Conservation (phyloP, 2,888 invertebrate genomes). For the Imbricaverruca yamaguchii region DNA sequence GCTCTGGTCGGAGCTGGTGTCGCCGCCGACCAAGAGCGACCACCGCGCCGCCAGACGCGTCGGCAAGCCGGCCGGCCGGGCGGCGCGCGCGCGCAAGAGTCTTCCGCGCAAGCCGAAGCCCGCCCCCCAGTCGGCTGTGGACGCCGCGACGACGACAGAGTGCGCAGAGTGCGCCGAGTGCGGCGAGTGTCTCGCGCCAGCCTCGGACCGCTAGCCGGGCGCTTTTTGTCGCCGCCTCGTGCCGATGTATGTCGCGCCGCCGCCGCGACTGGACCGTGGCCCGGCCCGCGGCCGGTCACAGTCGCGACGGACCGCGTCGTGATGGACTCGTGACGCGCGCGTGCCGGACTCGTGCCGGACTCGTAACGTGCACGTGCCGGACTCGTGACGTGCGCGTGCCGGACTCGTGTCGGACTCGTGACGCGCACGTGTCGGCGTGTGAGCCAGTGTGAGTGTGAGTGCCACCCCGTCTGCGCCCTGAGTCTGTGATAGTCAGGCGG, state of each 20-base stretch:
- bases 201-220: neutral
- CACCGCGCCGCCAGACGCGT: neutral
- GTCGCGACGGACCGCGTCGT: neutral
- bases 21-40: too few relatives aligned
- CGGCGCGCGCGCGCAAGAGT: neutral
- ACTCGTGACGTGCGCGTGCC: too few relatives aligned
- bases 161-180: too few relatives aligned
- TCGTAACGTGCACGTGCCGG: too few relatives aligned
- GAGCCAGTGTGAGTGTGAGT: neutral
- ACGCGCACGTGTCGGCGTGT: neutral
- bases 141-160: neutral
- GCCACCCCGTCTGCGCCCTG: neutral
- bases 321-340: neutral
- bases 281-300: neutral
- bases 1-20: slow-evolving; percentile 17
- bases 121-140: neutral
- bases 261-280: too few relatives aligned
- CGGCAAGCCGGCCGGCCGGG: neutral
- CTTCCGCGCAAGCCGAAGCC: neutral
- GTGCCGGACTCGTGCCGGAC: neutral
- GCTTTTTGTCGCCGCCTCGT: neutral
- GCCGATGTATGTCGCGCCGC: too few relatives aligned
- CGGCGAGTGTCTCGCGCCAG: too few relatives aligned
- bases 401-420: too few relatives aligned
- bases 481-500: slow-evolving; percentile 10